Conservation (phyloP, 2,113 vertebrate genomes). For the Serinus canaria region DNA sequence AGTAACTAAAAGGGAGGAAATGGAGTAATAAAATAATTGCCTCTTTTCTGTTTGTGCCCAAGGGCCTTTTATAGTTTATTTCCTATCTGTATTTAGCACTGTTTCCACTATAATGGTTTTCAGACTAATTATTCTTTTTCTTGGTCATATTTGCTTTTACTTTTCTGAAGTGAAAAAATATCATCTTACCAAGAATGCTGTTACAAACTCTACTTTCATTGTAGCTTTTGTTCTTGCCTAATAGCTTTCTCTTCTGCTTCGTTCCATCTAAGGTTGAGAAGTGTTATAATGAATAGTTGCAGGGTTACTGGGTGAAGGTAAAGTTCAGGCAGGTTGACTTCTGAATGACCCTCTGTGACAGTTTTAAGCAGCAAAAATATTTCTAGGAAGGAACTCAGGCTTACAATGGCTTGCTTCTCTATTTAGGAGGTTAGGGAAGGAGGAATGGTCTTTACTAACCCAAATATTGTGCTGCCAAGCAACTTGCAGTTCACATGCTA, state of each 20-base stretch:
- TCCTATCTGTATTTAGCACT: not conserved
- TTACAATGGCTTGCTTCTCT: not conserved
- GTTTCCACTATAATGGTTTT: not conserved
- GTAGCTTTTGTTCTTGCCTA: not conserved
- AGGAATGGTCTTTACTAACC: slow-evolving; percentile 23
- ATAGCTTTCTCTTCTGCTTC: not conserved
- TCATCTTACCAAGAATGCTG: not conserved
- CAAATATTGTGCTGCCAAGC: not conserved
- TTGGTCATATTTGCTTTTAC: not conserved
- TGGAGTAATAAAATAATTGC: not conserved
- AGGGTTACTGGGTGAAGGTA: slow-evolving; percentile 27
- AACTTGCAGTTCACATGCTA: slow-evolving; percentile 6
- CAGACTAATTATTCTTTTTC: not conserved
- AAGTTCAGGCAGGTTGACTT: slow-evolving; percentile 43
- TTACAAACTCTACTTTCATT: not conserved
- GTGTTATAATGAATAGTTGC: not conserved
- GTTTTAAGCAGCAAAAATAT: slow-evolving; percentile 9
- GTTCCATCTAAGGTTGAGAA: not conserved
- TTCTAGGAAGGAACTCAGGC: not conserved
- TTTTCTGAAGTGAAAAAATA: not conserved
- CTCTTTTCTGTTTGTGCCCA: not conserved
- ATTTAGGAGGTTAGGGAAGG: not conserved
- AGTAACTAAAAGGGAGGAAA: slow-evolving; percentile 2
- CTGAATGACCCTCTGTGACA: slow-evolving; percentile 15
- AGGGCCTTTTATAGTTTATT: not conserved